Conservation (phyloP, 1,140 invertebrate species). For the Melipona quadrifasciata region DNA sequence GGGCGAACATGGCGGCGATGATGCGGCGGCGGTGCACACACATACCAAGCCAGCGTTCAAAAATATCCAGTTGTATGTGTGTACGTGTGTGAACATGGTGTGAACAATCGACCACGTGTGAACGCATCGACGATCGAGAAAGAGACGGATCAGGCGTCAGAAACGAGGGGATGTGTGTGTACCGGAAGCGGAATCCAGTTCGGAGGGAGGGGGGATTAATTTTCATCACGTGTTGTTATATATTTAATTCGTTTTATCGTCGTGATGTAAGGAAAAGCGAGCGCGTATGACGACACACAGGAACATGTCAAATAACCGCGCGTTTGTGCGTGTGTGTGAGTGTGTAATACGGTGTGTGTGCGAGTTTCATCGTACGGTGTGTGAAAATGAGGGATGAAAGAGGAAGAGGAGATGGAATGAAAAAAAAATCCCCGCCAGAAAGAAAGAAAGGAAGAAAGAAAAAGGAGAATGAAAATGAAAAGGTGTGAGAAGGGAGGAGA, state of each 20-base stretch:
- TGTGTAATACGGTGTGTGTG: background rate
- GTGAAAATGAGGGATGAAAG: background rate
- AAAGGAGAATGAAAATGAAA: too few relatives aligned
- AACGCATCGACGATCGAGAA: slow-evolving; percentile 6
- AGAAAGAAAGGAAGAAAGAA: too few relatives aligned
- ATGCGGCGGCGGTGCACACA: slow-evolving; percentile 76
- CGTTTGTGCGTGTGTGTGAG: background rate
- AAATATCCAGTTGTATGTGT: slow-evolving; percentile 62
- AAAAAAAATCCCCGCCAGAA: background rate
- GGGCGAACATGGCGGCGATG: slow-evolving; percentile 70
- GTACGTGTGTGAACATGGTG: slow-evolving; percentile 19
- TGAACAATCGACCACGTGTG: background rate
- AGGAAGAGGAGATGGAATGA: background rate
- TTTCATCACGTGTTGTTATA: slow-evolving; percentile 13
- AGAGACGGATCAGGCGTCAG: background rate
- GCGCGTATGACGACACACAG: slow-evolving; percentile 28
- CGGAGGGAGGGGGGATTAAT: slow-evolving; percentile 47
- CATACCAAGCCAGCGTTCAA: slow-evolving; percentile 75
- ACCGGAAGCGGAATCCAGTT: slow-evolving; percentile 18
- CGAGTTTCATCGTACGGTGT: slow-evolving; percentile 23
- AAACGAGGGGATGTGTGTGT: background rate
- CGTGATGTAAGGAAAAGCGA: slow-evolving; percentile 53
- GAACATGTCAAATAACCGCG: background rate
- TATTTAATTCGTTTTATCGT: slow-evolving; percentile 1
- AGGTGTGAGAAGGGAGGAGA: too few relatives aligned